These are phyloP conservation scores for Arizona elegans DNA, from an alignment of 2,113 vertebrate genomes.

Conservation along the genomic window DNA sequence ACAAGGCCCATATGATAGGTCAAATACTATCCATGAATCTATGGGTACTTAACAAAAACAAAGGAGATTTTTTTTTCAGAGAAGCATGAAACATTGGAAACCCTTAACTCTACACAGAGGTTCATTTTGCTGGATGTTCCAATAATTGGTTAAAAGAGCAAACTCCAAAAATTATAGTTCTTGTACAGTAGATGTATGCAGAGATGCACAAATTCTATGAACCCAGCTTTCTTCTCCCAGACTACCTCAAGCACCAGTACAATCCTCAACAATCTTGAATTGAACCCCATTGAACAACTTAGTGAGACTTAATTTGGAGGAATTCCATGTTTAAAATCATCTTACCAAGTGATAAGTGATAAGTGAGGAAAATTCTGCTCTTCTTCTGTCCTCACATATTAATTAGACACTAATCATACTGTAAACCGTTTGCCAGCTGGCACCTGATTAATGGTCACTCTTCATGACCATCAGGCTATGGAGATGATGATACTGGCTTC, in stretches of 20 bases:
- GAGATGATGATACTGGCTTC: not conserved
- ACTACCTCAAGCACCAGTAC: not conserved
- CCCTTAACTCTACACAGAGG: not conserved
- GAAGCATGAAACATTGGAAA: not conserved
- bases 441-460: not conserved
- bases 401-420: not conserved
- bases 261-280: not conserved
- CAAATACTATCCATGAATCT: not conserved
- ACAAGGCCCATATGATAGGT: constrained; percentile 31
- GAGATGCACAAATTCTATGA: not conserved
- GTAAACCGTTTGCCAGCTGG: not conserved
- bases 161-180: not conserved
- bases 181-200: not conserved
- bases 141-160: not conserved
- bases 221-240: not conserved
- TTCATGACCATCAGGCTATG: not conserved
- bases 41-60: not conserved
- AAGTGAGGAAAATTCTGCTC: no score
- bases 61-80: not conserved
- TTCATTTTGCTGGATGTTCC: not conserved
- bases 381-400: not conserved
- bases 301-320: not conserved
- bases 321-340: not conserved
- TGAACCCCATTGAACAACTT: not conserved
- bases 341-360: not conserved